phyloP scores from a whole-genome alignment of 1,140 invertebrate species.

The Drosophila ficusphila region DNA sequence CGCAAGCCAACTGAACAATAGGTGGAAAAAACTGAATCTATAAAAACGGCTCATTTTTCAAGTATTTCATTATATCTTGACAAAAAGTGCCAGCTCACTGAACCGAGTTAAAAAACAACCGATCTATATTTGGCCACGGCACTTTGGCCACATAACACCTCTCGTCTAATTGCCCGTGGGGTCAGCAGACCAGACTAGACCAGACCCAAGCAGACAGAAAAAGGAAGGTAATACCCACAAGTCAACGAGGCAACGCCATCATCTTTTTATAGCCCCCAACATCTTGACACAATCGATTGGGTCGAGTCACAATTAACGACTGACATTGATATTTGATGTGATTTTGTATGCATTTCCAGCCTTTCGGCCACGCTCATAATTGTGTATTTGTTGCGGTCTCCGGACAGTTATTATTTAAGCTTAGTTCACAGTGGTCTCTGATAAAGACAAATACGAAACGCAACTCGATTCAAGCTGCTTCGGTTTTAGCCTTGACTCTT shows the following conservation, averaged over 20 bases:
- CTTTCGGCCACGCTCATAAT: slow-evolving; percentile 51
- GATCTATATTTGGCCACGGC: slow-evolving; percentile 43
- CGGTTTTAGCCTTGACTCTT: slow-evolving; percentile 71
- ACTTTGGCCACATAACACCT: slow-evolving; percentile 33
- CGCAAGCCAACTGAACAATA: slow-evolving; percentile 26
- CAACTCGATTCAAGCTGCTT: slow-evolving; percentile 36
- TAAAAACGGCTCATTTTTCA: slow-evolving; percentile 39
- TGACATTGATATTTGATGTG: slow-evolving; percentile 77
- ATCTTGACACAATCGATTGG: slow-evolving; percentile 44
- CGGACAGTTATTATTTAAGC: slow-evolving; percentile 77
- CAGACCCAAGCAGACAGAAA: too few species aligned
- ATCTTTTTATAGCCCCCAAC: slow-evolving; percentile 57
- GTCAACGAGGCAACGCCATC: slow-evolving; percentile 49
- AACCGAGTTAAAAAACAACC: slow-evolving; percentile 15
- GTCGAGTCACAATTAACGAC: slow-evolving; percentile 54
- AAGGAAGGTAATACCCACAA: slow-evolving; percentile 31
- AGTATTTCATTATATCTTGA: slow-evolving; percentile 45
- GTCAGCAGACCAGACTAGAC: slow-evolving; percentile 28
- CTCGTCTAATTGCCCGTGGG: slow-evolving; percentile 38
- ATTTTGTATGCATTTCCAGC: slow-evolving; percentile 70
- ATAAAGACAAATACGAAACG: slow-evolving; percentile 51
- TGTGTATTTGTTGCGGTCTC: slow-evolving; percentile 53
- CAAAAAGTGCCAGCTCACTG: slow-evolving; percentile 41
- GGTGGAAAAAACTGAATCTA: slow-evolving; percentile 20
- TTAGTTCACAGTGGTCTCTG: slow-evolving; percentile 56